Conservation (phyloP, 2,113 vertebrate genomes). For the Ctenomys sociabilis region DNA sequence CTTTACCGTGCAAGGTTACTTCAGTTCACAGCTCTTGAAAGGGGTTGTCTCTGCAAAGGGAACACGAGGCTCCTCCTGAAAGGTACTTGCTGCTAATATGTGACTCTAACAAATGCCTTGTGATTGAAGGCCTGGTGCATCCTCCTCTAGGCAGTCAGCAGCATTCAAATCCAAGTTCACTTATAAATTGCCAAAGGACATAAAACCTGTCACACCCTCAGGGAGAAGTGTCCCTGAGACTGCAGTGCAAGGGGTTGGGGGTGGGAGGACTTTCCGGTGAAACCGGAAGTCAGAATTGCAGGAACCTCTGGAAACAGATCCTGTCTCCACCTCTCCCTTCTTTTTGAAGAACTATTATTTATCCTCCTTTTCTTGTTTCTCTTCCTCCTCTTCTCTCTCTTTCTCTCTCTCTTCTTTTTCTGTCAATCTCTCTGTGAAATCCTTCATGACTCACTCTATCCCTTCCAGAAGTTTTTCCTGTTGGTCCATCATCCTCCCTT, state of each 20-base stretch:
- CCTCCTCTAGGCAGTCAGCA: background rate
- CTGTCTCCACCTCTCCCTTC: background rate
- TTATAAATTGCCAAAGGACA: background rate
- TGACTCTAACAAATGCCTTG: conserved; percentile 43
- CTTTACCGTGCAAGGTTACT: conserved; percentile 64
- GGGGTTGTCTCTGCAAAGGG: conserved; percentile 34
- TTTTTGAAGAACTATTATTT: background rate
- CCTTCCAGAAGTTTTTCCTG: conserved; percentile 32
- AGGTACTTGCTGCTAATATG: conserved; percentile 22
- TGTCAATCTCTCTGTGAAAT: background rate
- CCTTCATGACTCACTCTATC: background rate
- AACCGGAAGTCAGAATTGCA: no score
- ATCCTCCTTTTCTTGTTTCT: background rate
- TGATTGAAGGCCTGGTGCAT: background rate
- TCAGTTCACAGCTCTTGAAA: conserved; percentile 62
- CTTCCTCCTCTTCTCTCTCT: background rate
- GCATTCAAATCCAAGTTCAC: conserved; percentile 6
- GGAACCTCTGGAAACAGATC: fast-evolving
- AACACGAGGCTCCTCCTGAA: background rate
- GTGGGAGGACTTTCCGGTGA: no score
- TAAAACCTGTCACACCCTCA: background rate
- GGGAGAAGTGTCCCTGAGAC: background rate
- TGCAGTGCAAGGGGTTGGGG: fast-evolving
- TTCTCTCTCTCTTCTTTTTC: background rate
- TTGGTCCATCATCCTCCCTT: background rate